A percentile compares a stretch with the other conserved stretches of the same genome.
phyloP scores from a whole-genome alignment of 2,113 vertebrate species.

The Istiophorus platypterus region DNA sequence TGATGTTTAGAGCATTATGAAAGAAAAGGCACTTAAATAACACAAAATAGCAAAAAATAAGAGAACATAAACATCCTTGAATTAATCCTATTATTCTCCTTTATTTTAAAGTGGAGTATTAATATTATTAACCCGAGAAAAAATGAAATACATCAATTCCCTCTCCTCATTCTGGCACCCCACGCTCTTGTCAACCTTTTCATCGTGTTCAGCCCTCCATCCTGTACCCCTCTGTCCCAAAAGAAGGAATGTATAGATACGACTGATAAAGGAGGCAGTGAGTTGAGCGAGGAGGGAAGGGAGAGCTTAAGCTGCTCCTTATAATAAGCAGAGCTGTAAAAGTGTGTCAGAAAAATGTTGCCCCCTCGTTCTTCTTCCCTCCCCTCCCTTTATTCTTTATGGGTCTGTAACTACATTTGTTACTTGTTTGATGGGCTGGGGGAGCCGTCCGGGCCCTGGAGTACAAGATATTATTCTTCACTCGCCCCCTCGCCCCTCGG shows the following conservation, averaged over 20 bases:
- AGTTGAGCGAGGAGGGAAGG: conserved; percentile 50
- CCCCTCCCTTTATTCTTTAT: conserved; percentile 85
- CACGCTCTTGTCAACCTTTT: conserved; percentile 17
- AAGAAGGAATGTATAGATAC: conserved; percentile 77
- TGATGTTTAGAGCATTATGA: neutral
- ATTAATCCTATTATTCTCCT: neutral
- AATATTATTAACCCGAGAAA: neutral
- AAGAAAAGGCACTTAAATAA: neutral
- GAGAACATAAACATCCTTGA: neutral
- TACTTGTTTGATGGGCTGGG: conserved; percentile 85
- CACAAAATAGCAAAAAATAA: neutral
- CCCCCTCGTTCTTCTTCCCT: conserved; percentile 79
- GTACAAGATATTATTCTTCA: conserved; percentile 85
- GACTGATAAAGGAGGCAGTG: conserved; percentile 70
- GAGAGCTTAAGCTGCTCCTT: conserved; percentile 76
- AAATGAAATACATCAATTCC: neutral
- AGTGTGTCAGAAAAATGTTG: conserved; percentile 84
- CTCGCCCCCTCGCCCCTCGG: conserved; percentile 72
- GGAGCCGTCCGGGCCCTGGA: conserved; percentile 82
- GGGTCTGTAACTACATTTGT: conserved; percentile 82
- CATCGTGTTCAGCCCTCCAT: conserved; percentile 46
- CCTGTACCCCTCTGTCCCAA: conserved; percentile 42
- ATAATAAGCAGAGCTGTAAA: conserved; percentile 83
- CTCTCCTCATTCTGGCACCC: neutral
- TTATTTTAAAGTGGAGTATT: neutral